Evolutionary conservation across 30 jellyfish, hydroid and myxozoan genomes (phyloP).

Genomic region (Haliclystus octoradiatus): DNA sequence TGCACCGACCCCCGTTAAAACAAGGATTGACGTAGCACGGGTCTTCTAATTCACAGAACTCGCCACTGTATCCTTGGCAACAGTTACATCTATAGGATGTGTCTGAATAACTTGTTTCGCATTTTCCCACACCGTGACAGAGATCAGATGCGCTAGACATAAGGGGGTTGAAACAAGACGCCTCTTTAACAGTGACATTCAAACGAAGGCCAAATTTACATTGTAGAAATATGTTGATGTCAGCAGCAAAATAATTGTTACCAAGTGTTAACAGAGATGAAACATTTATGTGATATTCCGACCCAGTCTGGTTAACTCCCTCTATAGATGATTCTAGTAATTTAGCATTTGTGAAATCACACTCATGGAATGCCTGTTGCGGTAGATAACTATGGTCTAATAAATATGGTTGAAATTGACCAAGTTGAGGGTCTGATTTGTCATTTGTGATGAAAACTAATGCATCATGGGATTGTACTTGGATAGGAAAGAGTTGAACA

Average conservation of each 20-base stretch:
- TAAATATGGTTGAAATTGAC: constrained; percentile 63
- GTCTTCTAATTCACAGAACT: constrained; percentile 78
- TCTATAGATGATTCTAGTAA: constrained; percentile 47
- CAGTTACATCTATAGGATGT: constrained; percentile 55
- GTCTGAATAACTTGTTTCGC: constrained; percentile 59
- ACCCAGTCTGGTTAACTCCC: constrained; percentile 8
- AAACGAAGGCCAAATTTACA: constrained; percentile 88
- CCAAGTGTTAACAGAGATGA: constrained; percentile 48
- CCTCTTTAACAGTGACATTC: constrained; percentile 79
- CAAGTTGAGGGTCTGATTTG: constrained; percentile 56
- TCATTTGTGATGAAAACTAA: constrained; percentile 60
- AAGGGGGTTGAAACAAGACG: constrained; percentile 43
- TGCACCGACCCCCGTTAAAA: constrained; percentile 50
- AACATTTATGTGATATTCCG: constrained; percentile 47
- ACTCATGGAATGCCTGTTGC: constrained; percentile 43
- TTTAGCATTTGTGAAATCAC: constrained; percentile 65
- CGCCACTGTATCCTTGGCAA: constrained; percentile 74
- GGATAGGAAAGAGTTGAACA: constrained; percentile 87
- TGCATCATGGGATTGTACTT: constrained; percentile 63
- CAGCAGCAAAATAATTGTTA: constrained; percentile 81
- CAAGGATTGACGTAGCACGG: constrained; percentile 83
- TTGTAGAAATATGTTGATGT: constrained; percentile 54
- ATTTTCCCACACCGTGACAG: constrained; percentile 82
- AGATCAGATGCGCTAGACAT: constrained; percentile 3
- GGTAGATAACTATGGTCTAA: constrained; percentile 66